Conservation (phyloP, 2,888 invertebrate species). For the Kryphioiulus occultus region DNA sequence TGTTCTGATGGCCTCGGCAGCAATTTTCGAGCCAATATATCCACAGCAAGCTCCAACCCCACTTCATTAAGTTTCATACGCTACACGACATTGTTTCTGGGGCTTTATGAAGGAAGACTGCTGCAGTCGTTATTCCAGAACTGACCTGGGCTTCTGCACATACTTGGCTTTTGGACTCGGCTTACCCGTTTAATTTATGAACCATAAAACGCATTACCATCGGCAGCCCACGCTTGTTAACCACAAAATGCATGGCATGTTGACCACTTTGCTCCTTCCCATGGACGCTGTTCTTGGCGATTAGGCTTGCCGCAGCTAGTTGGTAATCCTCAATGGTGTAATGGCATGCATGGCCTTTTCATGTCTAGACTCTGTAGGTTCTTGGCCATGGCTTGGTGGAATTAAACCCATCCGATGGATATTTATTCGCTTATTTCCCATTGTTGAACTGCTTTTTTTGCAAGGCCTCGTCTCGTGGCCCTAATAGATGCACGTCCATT, state of each 20-base stretch:
- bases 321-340: constrained; percentile 16
- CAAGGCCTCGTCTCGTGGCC: neutral
- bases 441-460: neutral
- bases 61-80: constrained; percentile 30
- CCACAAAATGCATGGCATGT: constrained; percentile 35
- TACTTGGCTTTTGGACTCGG: constrained; percentile 15
- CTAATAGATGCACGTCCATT: constrained; percentile 40
- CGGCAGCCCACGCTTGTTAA: constrained; percentile 38
- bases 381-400: neutral
- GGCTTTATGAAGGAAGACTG: neutral
- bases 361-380: constrained; percentile 29
- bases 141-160: constrained; percentile 28
- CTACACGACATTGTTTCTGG: neutral
- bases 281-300: neutral
- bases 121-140: neutral
- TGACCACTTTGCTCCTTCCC: neutral
- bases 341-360: neutral
- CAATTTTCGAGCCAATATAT: neutral
- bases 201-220: constrained; percentile 39
- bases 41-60: neutral
- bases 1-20: neutral
- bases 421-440: constrained; percentile 21
- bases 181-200: constrained; percentile 24
- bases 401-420: neutral
- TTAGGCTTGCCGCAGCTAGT: constrained; percentile 11